A percentile compares a stretch with the other conserved stretches of the same genome.
These are phyloP conservation scores for Actinopyga echinites DNA, from an alignment of 53 echinoderm and acorn worm species.

Conservation along the genomic window DNA sequence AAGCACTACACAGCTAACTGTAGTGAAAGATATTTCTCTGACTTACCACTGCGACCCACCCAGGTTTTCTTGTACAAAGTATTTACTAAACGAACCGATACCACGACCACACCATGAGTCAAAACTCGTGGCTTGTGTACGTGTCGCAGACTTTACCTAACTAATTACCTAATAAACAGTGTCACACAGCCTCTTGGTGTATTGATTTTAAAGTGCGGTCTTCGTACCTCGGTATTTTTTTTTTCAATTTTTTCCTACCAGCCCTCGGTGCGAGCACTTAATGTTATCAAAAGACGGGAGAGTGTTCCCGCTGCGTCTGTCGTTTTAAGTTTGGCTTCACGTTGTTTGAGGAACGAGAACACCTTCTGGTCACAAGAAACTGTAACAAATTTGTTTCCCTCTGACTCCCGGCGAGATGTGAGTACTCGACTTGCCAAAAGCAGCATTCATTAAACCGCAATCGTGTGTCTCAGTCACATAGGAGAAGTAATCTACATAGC, in stretches of 20 bases:
- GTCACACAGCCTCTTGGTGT: not conserved
- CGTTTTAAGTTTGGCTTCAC: not conserved
- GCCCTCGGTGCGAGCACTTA: not conserved
- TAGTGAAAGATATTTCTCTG: no score
- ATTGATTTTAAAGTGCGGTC: not conserved
- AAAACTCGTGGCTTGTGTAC: not conserved
- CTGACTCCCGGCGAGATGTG: no score
- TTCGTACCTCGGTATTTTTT: not conserved
- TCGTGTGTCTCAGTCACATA: no score
- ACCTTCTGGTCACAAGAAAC: no score
- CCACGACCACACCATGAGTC: constrained; percentile 22
- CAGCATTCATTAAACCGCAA: no score
- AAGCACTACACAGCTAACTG: no score
- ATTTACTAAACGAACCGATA: not conserved
- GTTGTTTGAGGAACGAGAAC: no score
- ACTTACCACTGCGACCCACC: no score
- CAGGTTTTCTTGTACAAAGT: no score
- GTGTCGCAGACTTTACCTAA: constrained; percentile 34
- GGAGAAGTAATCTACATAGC: no score
- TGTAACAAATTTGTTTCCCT: no score
- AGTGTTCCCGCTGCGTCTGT: constrained; percentile 7
- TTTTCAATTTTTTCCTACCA: not conserved
- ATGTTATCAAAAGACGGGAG: constrained; percentile 7
- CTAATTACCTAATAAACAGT: constrained; percentile 25
- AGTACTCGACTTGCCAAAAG: no score